Percentiles rank a stretch among this genome's conserved stretches.
These are phyloP conservation scores for Notolabrus celidotus DNA, from an alignment of 2,797 vertebrate genomes.

Conservation along the genomic window DNA sequence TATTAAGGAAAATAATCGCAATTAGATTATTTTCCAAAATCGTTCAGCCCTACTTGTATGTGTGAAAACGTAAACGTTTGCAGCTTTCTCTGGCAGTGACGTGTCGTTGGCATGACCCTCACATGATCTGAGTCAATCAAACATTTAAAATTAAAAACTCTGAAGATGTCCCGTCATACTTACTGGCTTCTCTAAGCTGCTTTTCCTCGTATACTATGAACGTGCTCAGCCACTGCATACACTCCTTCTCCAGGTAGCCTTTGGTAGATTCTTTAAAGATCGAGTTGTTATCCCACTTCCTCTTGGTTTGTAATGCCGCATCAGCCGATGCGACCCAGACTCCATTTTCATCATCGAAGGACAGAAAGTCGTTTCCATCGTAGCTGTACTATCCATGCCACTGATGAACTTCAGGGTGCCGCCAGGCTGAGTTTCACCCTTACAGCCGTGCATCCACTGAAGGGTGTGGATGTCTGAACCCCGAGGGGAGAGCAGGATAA, in stretches of 20 bases:
- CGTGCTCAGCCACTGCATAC: conserved; percentile 74
- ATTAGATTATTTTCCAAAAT: too few species aligned
- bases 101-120: too few species aligned
- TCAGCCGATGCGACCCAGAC: conserved; percentile 62
- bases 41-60: too few species aligned
- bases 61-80: too few species aligned
- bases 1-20: too few species aligned
- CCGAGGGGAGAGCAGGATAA: too few species aligned
- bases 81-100: too few species aligned
- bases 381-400: conserved; percentile 76
- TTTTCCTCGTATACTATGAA: conserved; percentile 5
- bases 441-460: conserved; percentile 81
- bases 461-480: conserved; percentile 66
- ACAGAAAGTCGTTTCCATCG: conserved; percentile 74
- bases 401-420: rapidly evolving
- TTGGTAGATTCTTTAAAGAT: conserved; percentile 84
- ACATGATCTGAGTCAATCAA: too few species aligned
- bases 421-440: rapidly evolving
- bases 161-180: too few species aligned
- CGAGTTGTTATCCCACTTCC: conserved; percentile 76
- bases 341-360: conserved; percentile 29
- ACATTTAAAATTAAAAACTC: too few species aligned
- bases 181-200: rapidly evolving
- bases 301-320: conserved; percentile 52
- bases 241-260: conserved; percentile 83